Conservation (phyloP, 2,888 invertebrate species). For the Coleophora flavipennella region DNA sequence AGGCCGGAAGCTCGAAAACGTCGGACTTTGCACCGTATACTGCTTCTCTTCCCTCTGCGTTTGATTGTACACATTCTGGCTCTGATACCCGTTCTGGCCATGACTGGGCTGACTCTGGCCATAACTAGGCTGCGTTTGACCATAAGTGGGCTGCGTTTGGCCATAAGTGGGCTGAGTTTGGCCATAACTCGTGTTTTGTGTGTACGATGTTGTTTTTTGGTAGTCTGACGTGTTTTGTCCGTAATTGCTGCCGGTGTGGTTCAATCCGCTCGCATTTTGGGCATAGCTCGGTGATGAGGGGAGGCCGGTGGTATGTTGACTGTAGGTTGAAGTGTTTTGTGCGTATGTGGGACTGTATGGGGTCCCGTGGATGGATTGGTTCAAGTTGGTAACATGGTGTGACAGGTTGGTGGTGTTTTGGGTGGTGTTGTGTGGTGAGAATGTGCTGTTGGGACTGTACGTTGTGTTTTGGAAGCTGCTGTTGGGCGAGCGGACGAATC, state of each 20-base stretch:
- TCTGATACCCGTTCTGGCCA: constrained; percentile 23
- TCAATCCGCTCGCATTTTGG: background rate
- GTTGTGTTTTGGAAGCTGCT: constrained; percentile 62
- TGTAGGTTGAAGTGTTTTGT: too few species aligned
- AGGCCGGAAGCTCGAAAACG: constrained; percentile 59
- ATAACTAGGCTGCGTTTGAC: background rate
- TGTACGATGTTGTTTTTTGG: constrained; percentile 1
- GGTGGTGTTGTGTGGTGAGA: constrained; percentile 33
- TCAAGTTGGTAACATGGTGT: constrained; percentile 38
- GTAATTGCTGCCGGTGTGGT: background rate
- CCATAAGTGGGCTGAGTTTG: background rate
- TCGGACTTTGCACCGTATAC: constrained; percentile 46
- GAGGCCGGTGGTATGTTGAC: constrained; percentile 3
- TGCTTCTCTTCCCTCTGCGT: constrained; percentile 39
- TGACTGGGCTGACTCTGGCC: constrained; percentile 14
- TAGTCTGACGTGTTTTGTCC: constrained; percentile 1
- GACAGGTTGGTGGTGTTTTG: constrained; percentile 27
- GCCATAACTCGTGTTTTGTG: background rate
- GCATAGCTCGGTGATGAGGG: constrained; percentile 8
- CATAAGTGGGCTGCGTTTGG: background rate
- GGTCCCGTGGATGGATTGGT: constrained; percentile 41
- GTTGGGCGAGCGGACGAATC: constrained; percentile 39
- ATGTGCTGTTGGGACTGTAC: constrained; percentile 58
- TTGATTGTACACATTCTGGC: constrained; percentile 19
- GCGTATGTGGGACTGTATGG: constrained; percentile 12